A percentile compares a stretch with the other conserved stretches of the same genome.
phyloP scores from a whole-genome alignment of 1,140 invertebrate genomes.

The Drosophila lini region DNA sequence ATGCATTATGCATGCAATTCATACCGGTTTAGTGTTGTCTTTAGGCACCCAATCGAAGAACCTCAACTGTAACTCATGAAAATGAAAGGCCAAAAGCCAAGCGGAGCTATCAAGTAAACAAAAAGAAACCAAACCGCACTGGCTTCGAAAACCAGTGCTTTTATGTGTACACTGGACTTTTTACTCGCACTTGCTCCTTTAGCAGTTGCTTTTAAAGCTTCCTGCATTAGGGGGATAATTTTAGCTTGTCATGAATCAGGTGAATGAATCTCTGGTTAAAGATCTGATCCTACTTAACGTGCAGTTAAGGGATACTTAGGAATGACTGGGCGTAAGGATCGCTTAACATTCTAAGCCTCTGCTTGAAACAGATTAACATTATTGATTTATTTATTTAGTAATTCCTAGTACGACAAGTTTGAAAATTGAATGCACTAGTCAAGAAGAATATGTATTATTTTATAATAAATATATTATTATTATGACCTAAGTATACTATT shows the following conservation, averaged over 20 bases:
- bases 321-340: no score
- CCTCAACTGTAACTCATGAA: constrained; percentile 64
- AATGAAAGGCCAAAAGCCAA: constrained; percentile 76
- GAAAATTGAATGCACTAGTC: no score
- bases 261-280: no score
- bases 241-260: not conserved
- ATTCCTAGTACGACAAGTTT: no score
- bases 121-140: constrained; percentile 31
- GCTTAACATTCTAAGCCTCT: not conserved
- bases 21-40: constrained; percentile 52
- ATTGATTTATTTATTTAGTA: no score
- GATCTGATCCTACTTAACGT: no score
- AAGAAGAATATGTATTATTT: no score
- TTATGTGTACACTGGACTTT: constrained; percentile 15
- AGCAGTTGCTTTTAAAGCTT: not conserved
- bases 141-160: constrained; percentile 28
- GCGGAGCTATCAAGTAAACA: constrained; percentile 37
- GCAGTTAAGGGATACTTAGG: no score
- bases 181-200: not conserved
- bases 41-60: constrained; percentile 44
- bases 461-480: no score
- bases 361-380: not conserved
- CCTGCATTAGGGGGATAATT: not conserved
- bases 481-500: no score
- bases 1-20: constrained; percentile 54